phyloP scores from a whole-genome alignment of 2,113 vertebrate species.

The Trogon surrucura region DNA sequence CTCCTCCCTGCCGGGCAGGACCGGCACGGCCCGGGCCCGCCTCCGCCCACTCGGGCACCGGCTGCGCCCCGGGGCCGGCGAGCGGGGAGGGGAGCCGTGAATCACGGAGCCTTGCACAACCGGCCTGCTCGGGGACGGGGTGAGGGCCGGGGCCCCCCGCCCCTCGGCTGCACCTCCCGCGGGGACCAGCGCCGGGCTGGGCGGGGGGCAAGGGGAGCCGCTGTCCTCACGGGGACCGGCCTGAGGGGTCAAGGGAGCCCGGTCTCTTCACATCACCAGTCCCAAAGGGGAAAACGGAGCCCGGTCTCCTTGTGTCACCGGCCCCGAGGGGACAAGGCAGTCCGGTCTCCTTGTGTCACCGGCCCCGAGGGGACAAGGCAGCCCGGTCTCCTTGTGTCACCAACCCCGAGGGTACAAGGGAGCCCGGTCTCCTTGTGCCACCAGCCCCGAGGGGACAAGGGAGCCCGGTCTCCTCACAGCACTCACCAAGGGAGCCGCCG shows the following conservation, averaged over 20 bases:
- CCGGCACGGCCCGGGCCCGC: neutral
- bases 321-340: neutral
- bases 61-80: neutral
- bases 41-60: constrained; percentile 10
- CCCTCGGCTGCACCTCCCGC: neutral
- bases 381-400: neutral
- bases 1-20: neutral
- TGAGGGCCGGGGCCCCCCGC: neutral
- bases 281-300: neutral
- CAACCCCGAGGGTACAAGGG: no score
- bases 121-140: neutral
- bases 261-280: neutral
- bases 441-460: no score
- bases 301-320: fast-evolving
- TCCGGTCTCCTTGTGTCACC: fast-evolving
- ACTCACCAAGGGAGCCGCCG: neutral
- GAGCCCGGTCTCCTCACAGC: neutral
- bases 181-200: neutral
- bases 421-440: neutral
- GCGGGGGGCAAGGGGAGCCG: neutral
- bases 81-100: neutral
- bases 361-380: neutral
- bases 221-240: neutral
- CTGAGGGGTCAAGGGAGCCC: no score
- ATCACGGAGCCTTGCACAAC: constrained; percentile 44